These are phyloP conservation scores for Drosophila colorata DNA, from an alignment of 2,888 invertebrate genomes.

Conservation along the genomic window DNA sequence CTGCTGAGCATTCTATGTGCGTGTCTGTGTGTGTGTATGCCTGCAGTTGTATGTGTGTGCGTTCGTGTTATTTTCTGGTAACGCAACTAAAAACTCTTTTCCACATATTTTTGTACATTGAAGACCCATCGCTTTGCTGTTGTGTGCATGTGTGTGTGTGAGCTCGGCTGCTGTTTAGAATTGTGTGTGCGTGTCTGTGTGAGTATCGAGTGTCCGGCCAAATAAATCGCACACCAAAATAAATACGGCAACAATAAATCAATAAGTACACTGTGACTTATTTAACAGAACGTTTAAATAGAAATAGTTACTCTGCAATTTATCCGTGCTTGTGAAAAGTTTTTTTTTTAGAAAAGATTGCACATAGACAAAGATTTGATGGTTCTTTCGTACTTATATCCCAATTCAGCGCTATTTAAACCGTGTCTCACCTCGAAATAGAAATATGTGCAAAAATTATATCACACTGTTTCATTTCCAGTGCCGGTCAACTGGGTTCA, in stretches of 20 bases:
- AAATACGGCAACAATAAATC: constrained; percentile 74
- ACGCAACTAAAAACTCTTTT: constrained; percentile 72
- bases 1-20: constrained; percentile 33
- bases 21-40: constrained; percentile 1
- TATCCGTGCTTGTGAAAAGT: background rate
- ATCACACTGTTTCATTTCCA: constrained; percentile 42
- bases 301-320: constrained; percentile 1
- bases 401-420: too few species aligned
- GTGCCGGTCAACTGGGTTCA: constrained; percentile 47
- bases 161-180: constrained; percentile 61
- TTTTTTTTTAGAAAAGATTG: background rate
- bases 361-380: background rate
- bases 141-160: constrained; percentile 26
- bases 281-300: constrained; percentile 31
- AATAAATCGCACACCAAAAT: constrained; percentile 67
- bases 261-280: constrained; percentile 65
- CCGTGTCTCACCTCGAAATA: background rate
- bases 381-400: background rate
- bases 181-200: constrained; percentile 27
- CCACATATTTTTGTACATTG: constrained; percentile 57
- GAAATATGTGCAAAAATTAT: constrained; percentile 21
- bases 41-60: constrained; percentile 14
- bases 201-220: constrained; percentile 54
- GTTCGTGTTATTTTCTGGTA: constrained; percentile 67
- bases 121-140: constrained; percentile 38